phyloP scores from a whole-genome alignment of 2,888 invertebrate species.

The Cordylochernes scorpioides region DNA sequence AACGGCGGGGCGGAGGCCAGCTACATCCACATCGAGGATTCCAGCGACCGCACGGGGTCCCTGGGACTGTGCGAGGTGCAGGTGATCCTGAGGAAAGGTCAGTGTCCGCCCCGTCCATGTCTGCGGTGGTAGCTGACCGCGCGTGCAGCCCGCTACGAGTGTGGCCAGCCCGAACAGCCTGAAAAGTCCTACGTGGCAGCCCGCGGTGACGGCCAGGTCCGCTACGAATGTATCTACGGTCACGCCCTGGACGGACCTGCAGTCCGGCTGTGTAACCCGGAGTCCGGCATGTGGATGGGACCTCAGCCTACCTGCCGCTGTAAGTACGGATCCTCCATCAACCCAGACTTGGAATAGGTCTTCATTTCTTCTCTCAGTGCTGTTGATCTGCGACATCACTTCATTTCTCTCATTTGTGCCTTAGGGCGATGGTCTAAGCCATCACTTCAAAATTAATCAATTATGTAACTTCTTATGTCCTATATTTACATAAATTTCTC shows the following conservation, averaged over 20 bases:
- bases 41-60: slow-evolving; percentile 17
- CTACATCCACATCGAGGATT: slow-evolving; percentile 19
- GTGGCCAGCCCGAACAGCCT: slow-evolving; percentile 16
- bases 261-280: slow-evolving; percentile 1
- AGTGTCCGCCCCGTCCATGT: too few species aligned
- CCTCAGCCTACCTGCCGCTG: slow-evolving; percentile 5
- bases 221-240: slow-evolving; percentile 4
- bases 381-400: too few species aligned
- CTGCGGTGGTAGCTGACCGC: too few species aligned
- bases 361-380: too few species aligned
- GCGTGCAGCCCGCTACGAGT: slow-evolving; percentile 16
- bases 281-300: slow-evolving; percentile 5
- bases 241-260: slow-evolving; percentile 3
- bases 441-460: too few species aligned
- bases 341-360: slow-evolving; percentile 3
- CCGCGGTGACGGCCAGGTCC: background rate
- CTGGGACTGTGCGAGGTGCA: slow-evolving; percentile 21
- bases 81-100: slow-evolving; percentile 18
- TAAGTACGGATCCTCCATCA: slow-evolving; percentile 2
- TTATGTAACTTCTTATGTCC: too few species aligned
- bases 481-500: too few species aligned
- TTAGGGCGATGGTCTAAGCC: too few species aligned
- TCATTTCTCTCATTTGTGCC: too few species aligned
- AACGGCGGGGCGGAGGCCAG: too few species aligned
- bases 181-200: slow-evolving; percentile 6